Base-by-base conservation (phyloP, 2,888 invertebrate species). In the Thysanoteuthis rhombus region DNA sequence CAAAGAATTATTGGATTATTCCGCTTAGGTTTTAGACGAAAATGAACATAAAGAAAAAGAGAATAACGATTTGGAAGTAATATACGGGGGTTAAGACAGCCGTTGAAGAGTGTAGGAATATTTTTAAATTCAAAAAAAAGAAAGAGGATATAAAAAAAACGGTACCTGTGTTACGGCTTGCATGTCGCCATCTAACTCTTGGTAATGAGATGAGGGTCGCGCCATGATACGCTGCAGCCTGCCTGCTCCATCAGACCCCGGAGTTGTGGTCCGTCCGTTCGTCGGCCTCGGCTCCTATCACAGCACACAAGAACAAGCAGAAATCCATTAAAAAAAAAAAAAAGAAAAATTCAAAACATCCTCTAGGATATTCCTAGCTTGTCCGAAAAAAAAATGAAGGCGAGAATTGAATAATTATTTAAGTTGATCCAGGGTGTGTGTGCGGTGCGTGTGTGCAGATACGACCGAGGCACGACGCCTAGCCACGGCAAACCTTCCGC, bases 111-210 rank as follows among this genome's bases (percentile, higher is more conserved):
- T 0, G 25, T 52, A 52, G 52, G 25, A 52, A 75, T 75, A 75
- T 75, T 75, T 75, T 75, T n/a, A n/a, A 75, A 75, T 3, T n/a
- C n/a, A n/a, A 58, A 58, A 58, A 58, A 58, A 58, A 58, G 28
- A 75, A 32, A n/a, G n/a, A n/a, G 25, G 52, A 52, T 22, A n/a
- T 16, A 12, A n/a, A n/a, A 52, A 58, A 58, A 58, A 58, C 58
- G 75, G 42, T 93, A 93, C 93, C 93, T 93, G 93, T 58, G 93
- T 38, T 58, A 93, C 93, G 36, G 93, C 38, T 45, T 93, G 93
- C 93, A 93, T 93, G 93, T 93, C 93, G 52, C 93, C 93, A 93
- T 93, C 93, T 93, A 93, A 58, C 52, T 93, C 93, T 93, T 47
- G 93, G 52, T 58, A 93, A 93, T 93, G 93, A 93, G 93, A 93